Evolutionary conservation across 2,797 vertebrate genomes (phyloP), one percentile per base, ranked within the genome.

Genomic region (Nyctibius grandis): DNA sequence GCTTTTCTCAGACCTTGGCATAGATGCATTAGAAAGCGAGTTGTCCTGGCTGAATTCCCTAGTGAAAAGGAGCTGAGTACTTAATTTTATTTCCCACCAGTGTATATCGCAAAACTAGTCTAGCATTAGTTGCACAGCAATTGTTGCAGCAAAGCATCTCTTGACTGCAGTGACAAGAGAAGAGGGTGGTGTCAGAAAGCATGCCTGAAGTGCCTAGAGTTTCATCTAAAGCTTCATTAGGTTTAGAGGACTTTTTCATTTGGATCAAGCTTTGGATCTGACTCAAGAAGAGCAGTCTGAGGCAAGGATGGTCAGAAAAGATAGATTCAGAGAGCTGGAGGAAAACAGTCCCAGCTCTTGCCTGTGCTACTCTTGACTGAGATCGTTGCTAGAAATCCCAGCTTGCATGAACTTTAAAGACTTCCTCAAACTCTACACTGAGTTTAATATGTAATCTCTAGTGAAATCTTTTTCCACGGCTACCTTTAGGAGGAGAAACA

Each of bases 1-100:
- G 76, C 82, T 81, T 93, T 93, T 84, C 69, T 94, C 72, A 89
- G 89, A 57, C 64, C 50, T 83, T 94, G 89, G 72, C 84, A 75
- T 12, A 33, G 19, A 57, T 77, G 29, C 53, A 56, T 53, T 64
- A 67, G 91, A 83, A 85, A 91, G 60, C 72, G 75, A 81, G 57
- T 77, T 85, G 60, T 85, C 81, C 85, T 96, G 89, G 72, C 57
- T 50, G 45, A 92, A 88, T 63, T 94, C 72, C 64, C 68, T 23
- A 48, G 85, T 54, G 85, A 47, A 57, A 89, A 92, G 42, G 47
- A 88, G 89, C 34, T 1, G 48, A 93, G 47, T 20, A 13, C 47
- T 88, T 72, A 2, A 60, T 87, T 89, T 72, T 50, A 57, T 89
- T 68, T 70, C 57, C 48, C 21, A 61, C 65, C 78, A 68, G 64